Percentiles rank a stretch among this genome's conserved stretches.
These are phyloP conservation scores for Suillia variegata DNA, from an alignment of 2,888 invertebrate genomes.

Conservation along the genomic window DNA sequence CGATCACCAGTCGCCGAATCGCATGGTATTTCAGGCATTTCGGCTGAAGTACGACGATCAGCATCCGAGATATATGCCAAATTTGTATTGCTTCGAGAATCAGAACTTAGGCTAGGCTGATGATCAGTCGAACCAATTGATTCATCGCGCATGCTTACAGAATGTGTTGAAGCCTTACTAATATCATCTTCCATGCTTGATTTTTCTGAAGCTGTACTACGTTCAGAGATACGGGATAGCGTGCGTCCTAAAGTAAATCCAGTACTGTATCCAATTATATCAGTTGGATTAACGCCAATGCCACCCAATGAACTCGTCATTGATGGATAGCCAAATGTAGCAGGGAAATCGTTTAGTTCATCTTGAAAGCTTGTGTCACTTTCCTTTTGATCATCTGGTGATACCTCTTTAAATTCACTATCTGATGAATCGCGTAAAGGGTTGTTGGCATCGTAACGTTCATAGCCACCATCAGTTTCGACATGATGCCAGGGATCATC, in stretches of 20 bases:
- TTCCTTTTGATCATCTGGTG: constrained; percentile 65
- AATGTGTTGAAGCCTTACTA: constrained; percentile 82
- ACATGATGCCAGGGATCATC: constrained; percentile 84
- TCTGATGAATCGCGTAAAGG: constrained; percentile 56
- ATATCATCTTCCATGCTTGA: constrained; percentile 86
- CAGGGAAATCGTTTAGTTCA: constrained; percentile 77
- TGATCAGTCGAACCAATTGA: constrained; percentile 83
- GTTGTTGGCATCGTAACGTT: constrained; percentile 62
- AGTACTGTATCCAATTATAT: constrained; percentile 75
- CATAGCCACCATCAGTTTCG: constrained; percentile 71
- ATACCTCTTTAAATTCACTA: constrained; percentile 61
- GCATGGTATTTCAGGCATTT: constrained; percentile 83
- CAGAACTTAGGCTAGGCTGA: constrained; percentile 83
- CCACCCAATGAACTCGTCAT: constrained; percentile 63
- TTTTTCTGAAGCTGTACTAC: constrained; percentile 87
- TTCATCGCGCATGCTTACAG: constrained; percentile 83
- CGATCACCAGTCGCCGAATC: constrained; percentile 68
- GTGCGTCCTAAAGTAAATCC: constrained; percentile 78
- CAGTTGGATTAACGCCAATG: constrained; percentile 66
- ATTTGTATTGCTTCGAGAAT: constrained; percentile 77
- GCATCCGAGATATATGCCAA: constrained; percentile 78
- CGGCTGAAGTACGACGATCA: constrained; percentile 80
- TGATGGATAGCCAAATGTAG: constrained; percentile 75
- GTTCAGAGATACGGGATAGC: constrained; percentile 83
- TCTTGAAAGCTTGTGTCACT: constrained; percentile 73